Conservation (phyloP, 1,140 invertebrate genomes). For the Nephotettix cincticeps region DNA sequence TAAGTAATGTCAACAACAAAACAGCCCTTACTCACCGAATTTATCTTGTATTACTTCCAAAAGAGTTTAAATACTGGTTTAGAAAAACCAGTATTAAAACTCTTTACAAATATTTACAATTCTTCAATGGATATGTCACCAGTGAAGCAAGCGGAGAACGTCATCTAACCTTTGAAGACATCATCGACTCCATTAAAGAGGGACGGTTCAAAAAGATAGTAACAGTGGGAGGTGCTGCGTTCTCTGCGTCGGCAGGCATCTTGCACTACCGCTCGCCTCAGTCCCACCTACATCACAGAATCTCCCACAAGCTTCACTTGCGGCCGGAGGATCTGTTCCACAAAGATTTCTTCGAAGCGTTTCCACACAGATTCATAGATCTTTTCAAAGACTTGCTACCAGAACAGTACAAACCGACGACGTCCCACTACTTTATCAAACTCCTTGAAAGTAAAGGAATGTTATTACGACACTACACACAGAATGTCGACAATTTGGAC, state of each 20-base stretch:
- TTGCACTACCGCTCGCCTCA: slow-evolving; percentile 58
- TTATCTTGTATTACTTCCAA: too few species aligned
- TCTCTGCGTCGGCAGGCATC: slow-evolving; percentile 80
- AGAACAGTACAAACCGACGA: slow-evolving; percentile 75
- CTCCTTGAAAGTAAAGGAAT: slow-evolving; percentile 77
- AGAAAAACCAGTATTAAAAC: too few species aligned
- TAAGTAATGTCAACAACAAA: too few species aligned
- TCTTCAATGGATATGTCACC: too few species aligned
- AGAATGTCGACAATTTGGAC: slow-evolving; percentile 95
- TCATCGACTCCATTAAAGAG: neutral
- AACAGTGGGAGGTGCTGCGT: slow-evolving; percentile 91
- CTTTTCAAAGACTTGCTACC: slow-evolving; percentile 83
- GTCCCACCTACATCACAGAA: too few species aligned
- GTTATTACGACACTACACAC: slow-evolving; percentile 77
- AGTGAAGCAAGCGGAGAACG: too few species aligned
- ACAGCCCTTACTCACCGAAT: too few species aligned
- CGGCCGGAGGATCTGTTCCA: slow-evolving; percentile 94
- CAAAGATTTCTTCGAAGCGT: slow-evolving; percentile 73
- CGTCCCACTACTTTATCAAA: slow-evolving; percentile 79
- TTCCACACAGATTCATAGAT: slow-evolving; percentile 82
- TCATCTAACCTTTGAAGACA: neutral
- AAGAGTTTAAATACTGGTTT: too few species aligned
- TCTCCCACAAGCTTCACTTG: slow-evolving; percentile 54
- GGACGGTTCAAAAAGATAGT: slow-evolving; percentile 72
- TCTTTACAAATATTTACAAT: too few species aligned